Evolutionary conservation across 2,888 invertebrate genomes (phyloP).

Genomic region (Ophonus ardosiacus): DNA sequence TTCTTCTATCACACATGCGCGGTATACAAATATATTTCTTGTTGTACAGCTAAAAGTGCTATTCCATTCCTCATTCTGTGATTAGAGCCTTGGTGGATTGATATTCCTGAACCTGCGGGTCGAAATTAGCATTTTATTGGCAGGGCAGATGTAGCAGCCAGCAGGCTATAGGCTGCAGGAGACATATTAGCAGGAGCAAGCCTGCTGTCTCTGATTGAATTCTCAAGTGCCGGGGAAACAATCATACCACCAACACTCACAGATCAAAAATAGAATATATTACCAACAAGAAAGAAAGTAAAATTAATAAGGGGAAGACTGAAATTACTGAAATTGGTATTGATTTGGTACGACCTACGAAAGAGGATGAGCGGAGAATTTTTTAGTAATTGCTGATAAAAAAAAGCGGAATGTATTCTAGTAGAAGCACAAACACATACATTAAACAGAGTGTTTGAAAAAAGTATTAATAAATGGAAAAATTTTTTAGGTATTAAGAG

Average conservation of each 20-base stretch:
- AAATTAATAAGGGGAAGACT: neutral
- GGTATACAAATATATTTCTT: too few species aligned
- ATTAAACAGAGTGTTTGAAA: too few species aligned
- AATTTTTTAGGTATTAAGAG: too few species aligned
- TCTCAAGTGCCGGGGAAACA: slow-evolving; percentile 59
- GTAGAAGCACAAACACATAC: too few species aligned
- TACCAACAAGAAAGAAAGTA: neutral
- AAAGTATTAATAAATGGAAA: too few species aligned
- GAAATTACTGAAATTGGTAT: too few species aligned
- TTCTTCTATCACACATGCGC: too few species aligned
- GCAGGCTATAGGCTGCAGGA: slow-evolving; percentile 4
- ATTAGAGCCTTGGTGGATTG: slow-evolving; percentile 28
- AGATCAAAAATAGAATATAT: neutral
- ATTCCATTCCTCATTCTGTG: neutral
- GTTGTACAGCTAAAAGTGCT: too few species aligned
- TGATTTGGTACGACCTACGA: too few species aligned
- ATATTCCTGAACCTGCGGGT: slow-evolving; percentile 51
- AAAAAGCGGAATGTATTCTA: too few species aligned
- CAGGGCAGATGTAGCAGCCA: slow-evolving; percentile 57
- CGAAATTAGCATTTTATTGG: slow-evolving; percentile 63
- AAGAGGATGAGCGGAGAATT: too few species aligned
- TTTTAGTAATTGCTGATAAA: too few species aligned
- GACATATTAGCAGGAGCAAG: slow-evolving; percentile 54
- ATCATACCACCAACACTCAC: slow-evolving; percentile 35
- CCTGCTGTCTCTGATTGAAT: slow-evolving; percentile 59